These are phyloP conservation scores for Mastacembelus armatus DNA, from an alignment of 2,797 vertebrate genomes.

Conservation along the genomic window DNA sequence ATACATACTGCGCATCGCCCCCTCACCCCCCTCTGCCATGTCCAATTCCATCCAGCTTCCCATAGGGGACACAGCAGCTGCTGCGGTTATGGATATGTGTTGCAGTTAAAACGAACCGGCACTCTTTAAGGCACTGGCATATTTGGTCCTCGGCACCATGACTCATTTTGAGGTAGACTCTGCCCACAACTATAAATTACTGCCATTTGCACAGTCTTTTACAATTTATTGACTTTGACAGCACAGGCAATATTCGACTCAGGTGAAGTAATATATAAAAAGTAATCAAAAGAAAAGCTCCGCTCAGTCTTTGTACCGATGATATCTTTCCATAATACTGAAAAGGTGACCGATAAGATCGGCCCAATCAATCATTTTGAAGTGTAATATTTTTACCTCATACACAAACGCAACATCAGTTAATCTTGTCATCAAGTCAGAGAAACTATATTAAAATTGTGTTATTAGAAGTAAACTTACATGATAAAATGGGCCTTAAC, in stretches of 20 bases:
- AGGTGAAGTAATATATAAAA: constrained; percentile 36
- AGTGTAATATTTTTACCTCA: constrained; percentile 45
- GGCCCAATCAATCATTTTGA: constrained; percentile 63
- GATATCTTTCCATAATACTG: constrained; percentile 62
- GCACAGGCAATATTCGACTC: constrained; percentile 40
- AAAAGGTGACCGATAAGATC: constrained; percentile 64
- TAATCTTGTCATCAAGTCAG: constrained; percentile 45
- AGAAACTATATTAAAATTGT: constrained; percentile 48
- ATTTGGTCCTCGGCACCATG: background rate
- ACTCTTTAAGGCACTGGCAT: background rate
- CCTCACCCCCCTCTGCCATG: background rate
- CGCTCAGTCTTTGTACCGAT: constrained; percentile 40
- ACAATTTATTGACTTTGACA: constrained; percentile 46
- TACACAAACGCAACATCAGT: constrained; percentile 27
- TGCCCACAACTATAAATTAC: constrained; percentile 8
- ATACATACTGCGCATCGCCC: constrained; percentile 30
- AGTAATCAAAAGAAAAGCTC: constrained; percentile 29
- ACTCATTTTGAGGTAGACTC: background rate
- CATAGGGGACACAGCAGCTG: constrained; percentile 30
- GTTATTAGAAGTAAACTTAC: constrained; percentile 40
- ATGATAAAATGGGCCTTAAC: constrained; percentile 22
- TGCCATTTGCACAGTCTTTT: constrained; percentile 21
- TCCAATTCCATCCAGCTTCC: constrained; percentile 22
- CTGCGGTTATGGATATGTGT: constrained; percentile 42
- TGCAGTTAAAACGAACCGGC: constrained; percentile 29